phyloP scores from a whole-genome alignment of 2,797 vertebrate species.

The Silurus aristotelis region DNA sequence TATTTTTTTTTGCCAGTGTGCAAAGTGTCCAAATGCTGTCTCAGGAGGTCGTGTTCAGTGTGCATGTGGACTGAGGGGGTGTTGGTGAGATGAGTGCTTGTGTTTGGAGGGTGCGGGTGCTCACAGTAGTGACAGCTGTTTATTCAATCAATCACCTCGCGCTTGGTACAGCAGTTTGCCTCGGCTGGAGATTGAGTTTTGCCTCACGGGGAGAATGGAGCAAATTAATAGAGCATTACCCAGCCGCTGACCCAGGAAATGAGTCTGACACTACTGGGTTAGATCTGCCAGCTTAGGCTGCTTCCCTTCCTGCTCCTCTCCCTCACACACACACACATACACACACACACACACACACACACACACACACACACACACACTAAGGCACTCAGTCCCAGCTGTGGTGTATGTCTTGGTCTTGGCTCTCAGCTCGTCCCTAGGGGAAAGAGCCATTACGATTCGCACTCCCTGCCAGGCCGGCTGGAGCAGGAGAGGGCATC shows the following conservation, averaged over 20 bases:
- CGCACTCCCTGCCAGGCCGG: conserved; percentile 41
- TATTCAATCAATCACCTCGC: conserved; percentile 95
- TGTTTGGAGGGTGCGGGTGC: conserved; percentile 65
- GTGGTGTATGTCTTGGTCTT: conserved; percentile 35
- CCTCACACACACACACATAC: conserved; percentile 29
- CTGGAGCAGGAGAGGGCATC: conserved; percentile 49
- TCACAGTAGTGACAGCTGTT: conserved; percentile 86
- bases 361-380: conserved; percentile 19
- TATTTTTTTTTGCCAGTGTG: conserved; percentile 23
- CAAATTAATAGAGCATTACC: conserved; percentile 99
- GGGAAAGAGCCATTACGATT: conserved; percentile 57
- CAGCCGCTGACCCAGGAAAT: conserved; percentile 95
- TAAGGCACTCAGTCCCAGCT: conserved; percentile 43
- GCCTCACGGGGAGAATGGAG: conserved; percentile 89
- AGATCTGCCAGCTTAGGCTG: conserved; percentile 62
- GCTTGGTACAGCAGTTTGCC: conserved; percentile 76
- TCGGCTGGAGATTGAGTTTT: conserved; percentile 90
- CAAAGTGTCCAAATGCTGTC: conserved; percentile 33
- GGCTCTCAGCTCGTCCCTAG: conserved; percentile 49
- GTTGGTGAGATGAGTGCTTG: conserved; percentile 61
- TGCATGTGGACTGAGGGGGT: conserved; percentile 42
- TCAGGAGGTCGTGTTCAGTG: conserved; percentile 18
- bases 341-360: conserved; percentile 16
- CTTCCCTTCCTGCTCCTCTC: conserved; percentile 37
- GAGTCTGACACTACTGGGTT: conserved; percentile 78